Percentiles rank a stretch among this genome's conserved stretches.
phyloP scores from a whole-genome alignment of 1,140 invertebrate species.

The Gerris buenoi region DNA sequence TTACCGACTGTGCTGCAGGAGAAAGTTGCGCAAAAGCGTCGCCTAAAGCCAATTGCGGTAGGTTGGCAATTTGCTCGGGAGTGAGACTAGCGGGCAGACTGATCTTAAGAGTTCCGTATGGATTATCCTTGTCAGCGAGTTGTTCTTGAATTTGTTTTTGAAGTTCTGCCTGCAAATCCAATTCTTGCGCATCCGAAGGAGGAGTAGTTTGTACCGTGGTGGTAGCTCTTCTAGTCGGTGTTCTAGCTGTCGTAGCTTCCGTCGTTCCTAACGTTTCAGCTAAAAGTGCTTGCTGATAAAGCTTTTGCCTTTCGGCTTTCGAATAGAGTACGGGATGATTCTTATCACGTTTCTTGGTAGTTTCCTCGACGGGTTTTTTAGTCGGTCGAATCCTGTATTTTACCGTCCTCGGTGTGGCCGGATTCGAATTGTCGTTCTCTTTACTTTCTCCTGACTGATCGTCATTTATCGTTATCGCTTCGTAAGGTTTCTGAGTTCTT shows the following conservation, averaged over 20 bases:
- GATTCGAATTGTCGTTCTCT: conserved; percentile 1
- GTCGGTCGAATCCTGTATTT: conserved; percentile 14
- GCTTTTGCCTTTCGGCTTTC: conserved; percentile 18
- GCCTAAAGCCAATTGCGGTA: conserved; percentile 11
- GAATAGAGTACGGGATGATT: not conserved
- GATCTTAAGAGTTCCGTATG: conserved; percentile 16
- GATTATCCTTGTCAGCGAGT: conserved; percentile 15
- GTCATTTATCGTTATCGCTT: conserved; percentile 11
- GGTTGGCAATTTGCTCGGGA: conserved; percentile 15
- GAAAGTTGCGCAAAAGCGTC: conserved; percentile 5
- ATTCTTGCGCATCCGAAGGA: conserved; percentile 3
- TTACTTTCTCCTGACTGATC: conserved; percentile 9
- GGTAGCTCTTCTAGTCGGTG: conserved; percentile 8
- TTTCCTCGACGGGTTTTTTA: conserved; percentile 5
- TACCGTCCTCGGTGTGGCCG: conserved; percentile 5
- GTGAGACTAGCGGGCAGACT: conserved; percentile 12
- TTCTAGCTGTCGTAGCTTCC: not conserved
- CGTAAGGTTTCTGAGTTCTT: conserved; percentile 18
- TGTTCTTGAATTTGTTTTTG: conserved; percentile 18
- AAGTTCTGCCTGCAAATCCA: conserved; percentile 15
- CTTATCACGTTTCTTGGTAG: conserved; percentile 1
- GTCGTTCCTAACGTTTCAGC: conserved; percentile 9
- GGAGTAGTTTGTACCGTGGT: conserved; percentile 7
- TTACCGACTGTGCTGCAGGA: not conserved
- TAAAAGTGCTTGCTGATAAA: conserved; percentile 17